Base-by-base conservation (phyloP, 2,113 vertebrate genomes). In the Ellobius talpinus region DNA sequence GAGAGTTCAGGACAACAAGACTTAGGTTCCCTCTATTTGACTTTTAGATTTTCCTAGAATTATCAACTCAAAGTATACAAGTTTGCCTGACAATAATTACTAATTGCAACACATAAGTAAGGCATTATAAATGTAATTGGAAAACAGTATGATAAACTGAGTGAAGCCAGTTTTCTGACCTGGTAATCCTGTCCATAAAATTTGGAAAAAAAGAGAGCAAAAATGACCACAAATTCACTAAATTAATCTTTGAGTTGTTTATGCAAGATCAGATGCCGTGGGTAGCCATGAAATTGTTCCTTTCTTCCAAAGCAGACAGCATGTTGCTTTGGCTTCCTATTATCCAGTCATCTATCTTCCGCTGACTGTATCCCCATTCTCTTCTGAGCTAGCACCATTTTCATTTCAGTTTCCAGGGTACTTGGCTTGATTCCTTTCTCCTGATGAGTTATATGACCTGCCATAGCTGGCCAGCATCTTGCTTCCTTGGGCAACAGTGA, bases 221-320 rank as follows among this genome's bases (percentile, higher is more conserved):
- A 90, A 65, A 72, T 42, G 17, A 72, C 33, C 7, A 78, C 7
- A 89, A 68, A 61, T 7, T 73, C 52, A 61, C 8, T 73, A 66
- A 87, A 36, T 88, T 90, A 89, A 78, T 10, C 73, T 92, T 95
- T 74, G 65, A 87, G 16, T 58, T 95, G 2, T 95, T 72, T 17
- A 74, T 47, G 14, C 0, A 84, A 47, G 17, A 63, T 17, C 9
- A 89, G 70, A 63, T 86, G 10, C 42, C 79, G 0, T 78, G 23
- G 31, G 78, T 76, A 78, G 42, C 29, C 36, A 74, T 33, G 74
- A 68, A 70, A 17, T 42, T 87, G 5, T 3, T 87, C 11, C 61
- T 9, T 24, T 89, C 87, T 94, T 92, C 33, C 42, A 36, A 1
- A 26, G 2, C 36, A 89, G 16, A 72, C 5, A 85, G 5, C 2